phyloP scores from a whole-genome alignment of 2,888 invertebrate genomes.

The Cheilosia vernalis region DNA sequence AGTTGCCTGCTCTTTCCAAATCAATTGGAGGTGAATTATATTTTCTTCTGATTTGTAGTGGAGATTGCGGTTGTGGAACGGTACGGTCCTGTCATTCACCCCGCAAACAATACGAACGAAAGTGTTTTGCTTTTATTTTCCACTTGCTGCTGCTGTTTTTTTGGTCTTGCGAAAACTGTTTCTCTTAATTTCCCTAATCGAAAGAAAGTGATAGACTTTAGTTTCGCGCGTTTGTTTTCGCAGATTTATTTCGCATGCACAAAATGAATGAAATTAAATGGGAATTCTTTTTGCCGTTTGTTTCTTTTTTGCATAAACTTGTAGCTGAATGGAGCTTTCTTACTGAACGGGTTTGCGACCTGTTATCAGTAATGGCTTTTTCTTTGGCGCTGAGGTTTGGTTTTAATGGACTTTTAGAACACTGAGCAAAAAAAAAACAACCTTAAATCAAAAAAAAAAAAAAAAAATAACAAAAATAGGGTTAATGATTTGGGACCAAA shows the following conservation, averaged over 20 bases:
- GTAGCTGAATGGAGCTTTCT: no score
- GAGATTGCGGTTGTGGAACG: constrained; percentile 46
- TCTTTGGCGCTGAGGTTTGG: no score
- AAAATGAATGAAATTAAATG: constrained; percentile 10
- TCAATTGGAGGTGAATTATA: constrained; percentile 20
- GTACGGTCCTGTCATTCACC: constrained; percentile 58
- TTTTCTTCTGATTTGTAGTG: constrained; percentile 16
- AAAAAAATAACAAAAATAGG: no score
- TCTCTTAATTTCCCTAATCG: constrained; percentile 55
- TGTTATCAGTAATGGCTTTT: no score
- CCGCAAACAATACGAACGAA: constrained; percentile 15
- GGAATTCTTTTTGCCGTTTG: not conserved
- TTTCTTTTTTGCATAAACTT: not conserved
- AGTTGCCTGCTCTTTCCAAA: not conserved
- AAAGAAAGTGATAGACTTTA: constrained; percentile 49
- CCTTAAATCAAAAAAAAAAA: no score
- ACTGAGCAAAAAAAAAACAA: no score
- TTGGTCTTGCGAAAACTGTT: constrained; percentile 25
- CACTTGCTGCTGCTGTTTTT: not conserved
- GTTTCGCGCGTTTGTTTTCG: not conserved
- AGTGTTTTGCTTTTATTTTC: constrained; percentile 42
- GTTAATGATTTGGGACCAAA: no score
- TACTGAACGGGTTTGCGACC: no score
- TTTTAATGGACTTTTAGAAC: no score
- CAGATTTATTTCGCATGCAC: not conserved